Evolutionary conservation across 2,888 invertebrate species (phyloP).

Genomic region (Ecdyonurus torrentis): DNA sequence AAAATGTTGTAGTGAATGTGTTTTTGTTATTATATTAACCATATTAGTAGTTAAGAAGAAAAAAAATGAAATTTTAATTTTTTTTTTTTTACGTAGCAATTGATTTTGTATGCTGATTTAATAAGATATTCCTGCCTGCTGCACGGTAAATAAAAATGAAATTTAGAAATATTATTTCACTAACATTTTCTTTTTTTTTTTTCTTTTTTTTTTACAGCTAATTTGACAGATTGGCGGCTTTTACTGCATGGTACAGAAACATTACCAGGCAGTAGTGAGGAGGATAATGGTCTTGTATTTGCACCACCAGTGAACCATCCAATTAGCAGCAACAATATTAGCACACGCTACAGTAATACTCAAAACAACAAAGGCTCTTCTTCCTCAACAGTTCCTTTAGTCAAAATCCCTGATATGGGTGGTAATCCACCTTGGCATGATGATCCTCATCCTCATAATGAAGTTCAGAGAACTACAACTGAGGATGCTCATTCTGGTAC

Average conservation of each 20-base stretch:
- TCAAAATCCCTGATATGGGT: neutral
- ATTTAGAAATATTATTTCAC: no score
- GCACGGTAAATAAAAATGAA: no score
- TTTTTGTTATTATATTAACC: no score
- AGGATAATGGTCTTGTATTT: neutral
- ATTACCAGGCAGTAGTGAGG: neutral
- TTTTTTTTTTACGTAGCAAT: no score
- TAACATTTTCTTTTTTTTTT: no score
- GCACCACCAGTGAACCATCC: neutral
- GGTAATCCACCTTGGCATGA: neutral
- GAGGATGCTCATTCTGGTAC: slow-evolving; percentile 20
- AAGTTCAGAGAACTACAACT: slow-evolving; percentile 23
- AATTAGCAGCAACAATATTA: neutral
- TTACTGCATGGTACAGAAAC: slow-evolving; percentile 64
- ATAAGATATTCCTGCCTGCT: no score
- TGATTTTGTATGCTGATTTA: no score
- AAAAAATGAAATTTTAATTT: no score
- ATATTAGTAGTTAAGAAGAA: no score
- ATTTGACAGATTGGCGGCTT: slow-evolving; percentile 61
- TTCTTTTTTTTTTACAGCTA: slow-evolving; percentile 28
- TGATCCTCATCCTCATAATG: slow-evolving; percentile 13
- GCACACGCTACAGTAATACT: neutral
- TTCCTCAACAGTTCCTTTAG: neutral
- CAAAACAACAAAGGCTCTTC: neutral
- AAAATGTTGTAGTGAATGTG: no score